phyloP scores from a whole-genome alignment of 2,888 invertebrate species.

The Pilophorus perplexus region DNA sequence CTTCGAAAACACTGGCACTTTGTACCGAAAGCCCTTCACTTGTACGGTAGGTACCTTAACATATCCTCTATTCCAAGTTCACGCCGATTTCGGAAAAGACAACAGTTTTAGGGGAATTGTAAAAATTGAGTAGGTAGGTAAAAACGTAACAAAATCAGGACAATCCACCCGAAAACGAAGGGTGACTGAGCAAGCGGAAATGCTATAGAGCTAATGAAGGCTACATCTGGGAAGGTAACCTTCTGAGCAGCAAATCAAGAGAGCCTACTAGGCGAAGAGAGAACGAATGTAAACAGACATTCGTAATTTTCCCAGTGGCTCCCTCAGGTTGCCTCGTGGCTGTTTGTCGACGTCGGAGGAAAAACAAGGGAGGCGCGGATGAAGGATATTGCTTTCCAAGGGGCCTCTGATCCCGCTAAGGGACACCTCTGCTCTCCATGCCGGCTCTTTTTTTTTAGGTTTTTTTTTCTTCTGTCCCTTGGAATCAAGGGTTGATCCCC shows the following conservation, averaged over 20 bases:
- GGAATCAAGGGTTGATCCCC: neutral
- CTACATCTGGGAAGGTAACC: constrained; percentile 5
- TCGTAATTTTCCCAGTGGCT: constrained; percentile 28
- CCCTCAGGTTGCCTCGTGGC: constrained; percentile 31
- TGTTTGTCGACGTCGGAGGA: constrained; percentile 31
- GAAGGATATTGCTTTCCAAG: constrained; percentile 38
- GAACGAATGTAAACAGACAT: constrained; percentile 34
- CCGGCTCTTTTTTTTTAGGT: neutral
- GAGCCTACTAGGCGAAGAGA: neutral
- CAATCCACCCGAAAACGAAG: no score
- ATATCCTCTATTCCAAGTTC: no score
- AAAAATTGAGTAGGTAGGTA: no score
- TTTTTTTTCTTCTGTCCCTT: neutral
- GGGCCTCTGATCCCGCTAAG: constrained; percentile 19
- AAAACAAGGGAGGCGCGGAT: constrained; percentile 36
- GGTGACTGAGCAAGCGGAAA: no score
- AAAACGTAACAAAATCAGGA: no score
- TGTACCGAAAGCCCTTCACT: no score
- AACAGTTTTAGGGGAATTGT: no score
- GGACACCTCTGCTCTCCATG: neutral
- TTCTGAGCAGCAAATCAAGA: neutral
- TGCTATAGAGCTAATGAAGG: constrained; percentile 1
- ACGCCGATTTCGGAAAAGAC: no score
- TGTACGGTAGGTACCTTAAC: no score
- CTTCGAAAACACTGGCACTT: no score